Percentiles rank a stretch among this genome's conserved stretches.
Evolutionary conservation across 2,888 invertebrate genomes (phyloP).

Genomic region (Drosophila nigricruria): DNA sequence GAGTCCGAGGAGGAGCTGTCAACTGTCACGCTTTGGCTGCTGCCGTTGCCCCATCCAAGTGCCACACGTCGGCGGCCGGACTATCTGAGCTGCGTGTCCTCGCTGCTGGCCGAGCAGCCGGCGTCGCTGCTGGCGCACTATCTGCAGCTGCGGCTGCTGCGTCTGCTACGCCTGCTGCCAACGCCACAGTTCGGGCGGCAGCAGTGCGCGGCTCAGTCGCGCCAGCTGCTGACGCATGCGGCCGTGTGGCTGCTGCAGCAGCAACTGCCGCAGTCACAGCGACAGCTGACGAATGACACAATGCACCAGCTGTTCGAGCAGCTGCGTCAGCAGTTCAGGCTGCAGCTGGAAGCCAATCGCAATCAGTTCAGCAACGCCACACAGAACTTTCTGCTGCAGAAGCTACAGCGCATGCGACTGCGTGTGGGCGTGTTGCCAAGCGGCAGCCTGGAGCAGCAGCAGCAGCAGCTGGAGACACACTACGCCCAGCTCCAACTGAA

Average conservation of each 20-base stretch:
- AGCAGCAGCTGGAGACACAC: constrained; percentile 23
- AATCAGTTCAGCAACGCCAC: constrained; percentile 33
- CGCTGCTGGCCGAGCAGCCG: neutral
- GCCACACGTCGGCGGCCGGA: neutral
- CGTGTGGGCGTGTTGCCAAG: constrained; percentile 54
- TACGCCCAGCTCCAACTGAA: constrained; percentile 39
- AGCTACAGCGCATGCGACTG: constrained; percentile 48
- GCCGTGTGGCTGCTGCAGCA: constrained; percentile 55
- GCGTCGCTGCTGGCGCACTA: constrained; percentile 32
- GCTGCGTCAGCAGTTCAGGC: constrained; percentile 45
- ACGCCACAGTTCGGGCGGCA: constrained; percentile 20
- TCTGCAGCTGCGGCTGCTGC: constrained; percentile 41
- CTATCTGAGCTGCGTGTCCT: constrained; percentile 5
- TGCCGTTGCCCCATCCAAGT: constrained; percentile 26
- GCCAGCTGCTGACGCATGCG: constrained; percentile 54
- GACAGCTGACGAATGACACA: constrained; percentile 1
- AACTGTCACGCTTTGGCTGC: constrained; percentile 31
- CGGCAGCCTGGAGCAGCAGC: neutral
- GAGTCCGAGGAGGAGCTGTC: too few relatives aligned
- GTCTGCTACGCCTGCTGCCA: constrained; percentile 10
- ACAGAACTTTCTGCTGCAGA: constrained; percentile 33
- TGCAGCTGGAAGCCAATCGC: constrained; percentile 42
- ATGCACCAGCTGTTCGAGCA: constrained; percentile 48
- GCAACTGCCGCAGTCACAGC: constrained; percentile 7
- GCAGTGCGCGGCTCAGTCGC: constrained; percentile 53